These are phyloP conservation scores for Virgularia gustaviana DNA, from an alignment of 92 coral and sea anemone species.

Conservation along the genomic window DNA sequence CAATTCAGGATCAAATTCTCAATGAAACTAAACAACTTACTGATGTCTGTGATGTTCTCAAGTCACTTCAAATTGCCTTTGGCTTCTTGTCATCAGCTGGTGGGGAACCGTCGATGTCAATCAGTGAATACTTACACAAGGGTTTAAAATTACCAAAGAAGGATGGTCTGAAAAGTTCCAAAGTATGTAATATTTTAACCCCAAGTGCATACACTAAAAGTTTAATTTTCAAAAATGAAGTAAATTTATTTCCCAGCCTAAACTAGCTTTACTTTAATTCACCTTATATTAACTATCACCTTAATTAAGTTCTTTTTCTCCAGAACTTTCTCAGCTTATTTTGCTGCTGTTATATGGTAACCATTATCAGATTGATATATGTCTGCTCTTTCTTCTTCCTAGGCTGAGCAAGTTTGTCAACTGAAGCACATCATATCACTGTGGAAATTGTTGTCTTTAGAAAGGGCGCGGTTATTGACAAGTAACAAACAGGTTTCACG, in stretches of 20 bases:
- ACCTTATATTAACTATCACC: neutral
- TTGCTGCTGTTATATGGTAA: neutral
- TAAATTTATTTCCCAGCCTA: neutral
- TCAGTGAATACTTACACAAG: constrained; percentile 37
- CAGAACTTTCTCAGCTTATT: neutral
- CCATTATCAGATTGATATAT: no score
- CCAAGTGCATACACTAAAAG: constrained; percentile 16
- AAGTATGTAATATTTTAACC: constrained; percentile 1
- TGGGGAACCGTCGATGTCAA: constrained; percentile 44
- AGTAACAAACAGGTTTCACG: constrained; percentile 66
- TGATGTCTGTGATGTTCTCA: constrained; percentile 49
- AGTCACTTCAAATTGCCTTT: constrained; percentile 52
- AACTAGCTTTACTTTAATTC: no score
- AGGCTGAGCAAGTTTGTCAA: constrained; percentile 75
- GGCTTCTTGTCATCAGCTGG: constrained; percentile 57
- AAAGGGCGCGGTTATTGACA: constrained; percentile 61
- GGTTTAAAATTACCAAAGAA: constrained; percentile 29
- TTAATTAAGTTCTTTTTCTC: no score
- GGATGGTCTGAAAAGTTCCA: constrained; percentile 17
- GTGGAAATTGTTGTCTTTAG: constrained; percentile 67
- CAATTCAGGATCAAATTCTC: constrained; percentile 34
- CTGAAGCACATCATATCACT: constrained; percentile 66
- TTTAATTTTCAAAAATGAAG: neutral
- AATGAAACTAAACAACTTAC: constrained; percentile 37
- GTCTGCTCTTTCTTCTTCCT: neutral